Base-by-base conservation (phyloP, 2,888 invertebrate species). In the Philaethria dido region DNA sequence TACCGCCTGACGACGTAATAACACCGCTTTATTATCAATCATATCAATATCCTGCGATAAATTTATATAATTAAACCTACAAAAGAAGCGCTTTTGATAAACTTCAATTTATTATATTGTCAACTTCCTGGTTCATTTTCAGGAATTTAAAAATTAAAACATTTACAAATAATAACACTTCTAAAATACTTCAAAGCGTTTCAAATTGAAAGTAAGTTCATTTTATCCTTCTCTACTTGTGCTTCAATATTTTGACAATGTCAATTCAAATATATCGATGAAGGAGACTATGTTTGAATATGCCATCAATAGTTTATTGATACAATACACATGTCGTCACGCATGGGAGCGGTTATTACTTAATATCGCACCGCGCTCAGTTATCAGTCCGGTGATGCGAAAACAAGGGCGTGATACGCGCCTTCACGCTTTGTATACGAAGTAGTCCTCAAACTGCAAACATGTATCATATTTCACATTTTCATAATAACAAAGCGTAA, bases 401-500 rank as follows among this genome's bases (percentile, higher is more conserved):
- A 77, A 80, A 88, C 86, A 86, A 86, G 83, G 81, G 83, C 82
- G 82, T 81, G 87, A 87, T 88, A 88, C 80, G 83, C 77, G 75
- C 78, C 79, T 82, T 80, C 80, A 85, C 79, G 84, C 79, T 80
- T 76, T 77, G 77, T 76, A 80, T 77, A 72, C 75, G 75, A 75
- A 78, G 70, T 73, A 78, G 73, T 74, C 78, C 77, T 73, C 74
- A 65, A 68, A 72, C 74, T 72, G 78, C 72, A 74, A 76, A 74
- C 80, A 89, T 89, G 89, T 87, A 84, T 78, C 79, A 84, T 62
- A 79, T 82, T 72, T 82, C 80, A 69, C 81, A 85, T 84, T 91
- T 88, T 80, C 80, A 79, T 69, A 92, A 91, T 74, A 91, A 92
- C 78, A 92, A 92, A 84, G 83, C 91, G 92, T 92, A 75, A 87